These are phyloP conservation scores for Phthorimaea operculella DNA, from an alignment of 1,140 invertebrate genomes.

Conservation along the genomic window DNA sequence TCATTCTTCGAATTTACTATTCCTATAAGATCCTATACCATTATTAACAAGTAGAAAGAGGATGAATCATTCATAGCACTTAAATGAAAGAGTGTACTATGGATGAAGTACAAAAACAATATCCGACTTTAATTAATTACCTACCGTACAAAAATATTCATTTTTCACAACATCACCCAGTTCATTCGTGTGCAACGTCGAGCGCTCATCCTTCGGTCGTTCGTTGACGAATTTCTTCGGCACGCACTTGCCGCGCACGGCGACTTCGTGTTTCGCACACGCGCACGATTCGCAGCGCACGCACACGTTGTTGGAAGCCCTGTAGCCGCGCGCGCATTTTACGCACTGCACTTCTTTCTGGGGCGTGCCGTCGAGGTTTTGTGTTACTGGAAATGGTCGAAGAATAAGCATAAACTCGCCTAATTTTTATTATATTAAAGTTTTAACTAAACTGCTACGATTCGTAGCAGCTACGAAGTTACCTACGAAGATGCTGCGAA, in stretches of 20 bases:
- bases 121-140: slow-evolving; percentile 21
- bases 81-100: no score
- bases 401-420: not conserved
- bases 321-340: slow-evolving; percentile 47
- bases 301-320: slow-evolving; percentile 32
- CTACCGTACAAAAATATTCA: slow-evolving; percentile 53
- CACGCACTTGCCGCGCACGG: slow-evolving; percentile 36
- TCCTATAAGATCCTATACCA: no score
- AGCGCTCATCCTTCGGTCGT: slow-evolving; percentile 43
- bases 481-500: no score
- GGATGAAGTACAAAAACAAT: no score
- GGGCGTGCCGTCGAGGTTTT: slow-evolving; percentile 50
- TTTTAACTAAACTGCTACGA: no score
- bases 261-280: slow-evolving; percentile 32
- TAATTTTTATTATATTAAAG: no score
- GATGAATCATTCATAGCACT: no score
- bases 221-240: slow-evolving; percentile 38
- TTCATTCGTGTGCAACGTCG: slow-evolving; percentile 28
- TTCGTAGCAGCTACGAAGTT: no score
- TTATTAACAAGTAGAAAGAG: no score
- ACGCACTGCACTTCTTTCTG: slow-evolving; percentile 51
- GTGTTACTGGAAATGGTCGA: slow-evolving; percentile 35
- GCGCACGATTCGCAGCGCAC: slow-evolving; percentile 39
- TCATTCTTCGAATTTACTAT: no score
- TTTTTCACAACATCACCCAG: slow-evolving; percentile 44